phyloP scores from a whole-genome alignment of 2,888 invertebrate genomes.

The Lithophane ornitopus region DNA sequence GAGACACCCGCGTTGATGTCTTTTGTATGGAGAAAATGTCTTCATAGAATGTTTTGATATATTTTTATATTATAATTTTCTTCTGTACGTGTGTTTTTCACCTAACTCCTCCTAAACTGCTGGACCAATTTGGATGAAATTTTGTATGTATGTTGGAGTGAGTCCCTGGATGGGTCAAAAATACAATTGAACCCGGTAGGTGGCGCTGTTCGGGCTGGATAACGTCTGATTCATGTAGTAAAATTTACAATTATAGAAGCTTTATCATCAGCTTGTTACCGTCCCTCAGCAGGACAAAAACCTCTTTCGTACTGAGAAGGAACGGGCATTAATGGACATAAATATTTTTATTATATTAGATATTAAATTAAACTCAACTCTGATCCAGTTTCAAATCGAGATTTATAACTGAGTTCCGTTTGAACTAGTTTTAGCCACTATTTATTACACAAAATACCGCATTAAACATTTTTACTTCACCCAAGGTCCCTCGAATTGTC shows the following conservation, averaged over 20 bases:
- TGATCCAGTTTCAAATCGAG: neutral
- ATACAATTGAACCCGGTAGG: too few relatives aligned
- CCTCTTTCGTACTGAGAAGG: neutral
- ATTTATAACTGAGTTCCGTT: neutral
- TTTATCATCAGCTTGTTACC: neutral
- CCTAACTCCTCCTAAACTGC: too few relatives aligned
- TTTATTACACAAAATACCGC: neutral
- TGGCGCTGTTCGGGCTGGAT: too few relatives aligned
- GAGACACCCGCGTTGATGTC: slow-evolving; percentile 54
- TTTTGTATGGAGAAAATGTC: slow-evolving; percentile 35
- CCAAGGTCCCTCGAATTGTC: slow-evolving; percentile 16
- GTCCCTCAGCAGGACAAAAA: neutral
- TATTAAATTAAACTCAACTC: neutral
- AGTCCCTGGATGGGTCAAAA: too few relatives aligned
- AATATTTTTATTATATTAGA: neutral
- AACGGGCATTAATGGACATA: neutral
- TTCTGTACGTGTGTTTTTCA: too few relatives aligned
- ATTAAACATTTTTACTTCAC: neutral
- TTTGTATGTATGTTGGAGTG: too few relatives aligned
- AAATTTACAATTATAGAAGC: neutral
- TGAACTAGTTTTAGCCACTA: neutral
- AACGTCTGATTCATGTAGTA: neutral
- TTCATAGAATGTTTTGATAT: neutral
- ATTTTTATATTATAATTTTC: too few relatives aligned
- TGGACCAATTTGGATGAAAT: too few relatives aligned